Conservation (phyloP, 2,797 vertebrate genomes). For the Crax fasciolata region DNA sequence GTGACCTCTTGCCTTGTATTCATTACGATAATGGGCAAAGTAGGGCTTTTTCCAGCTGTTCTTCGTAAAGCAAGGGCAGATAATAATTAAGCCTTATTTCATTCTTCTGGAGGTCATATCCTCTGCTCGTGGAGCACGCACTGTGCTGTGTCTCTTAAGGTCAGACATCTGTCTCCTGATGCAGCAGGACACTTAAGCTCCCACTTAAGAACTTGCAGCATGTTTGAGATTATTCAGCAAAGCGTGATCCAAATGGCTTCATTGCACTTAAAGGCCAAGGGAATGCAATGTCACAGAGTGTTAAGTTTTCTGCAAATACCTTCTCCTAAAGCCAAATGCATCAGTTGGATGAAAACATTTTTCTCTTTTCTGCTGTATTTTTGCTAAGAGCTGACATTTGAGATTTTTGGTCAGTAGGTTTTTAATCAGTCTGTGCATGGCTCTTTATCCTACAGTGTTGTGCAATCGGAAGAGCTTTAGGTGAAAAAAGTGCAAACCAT, state of each 20-base stretch:
- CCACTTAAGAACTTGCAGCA: rapidly evolving
- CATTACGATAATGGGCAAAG: background rate
- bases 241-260: rapidly evolving
- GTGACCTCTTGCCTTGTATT: background rate
- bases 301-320: background rate
- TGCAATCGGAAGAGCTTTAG: background rate
- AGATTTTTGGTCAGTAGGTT: background rate
- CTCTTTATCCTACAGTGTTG: background rate
- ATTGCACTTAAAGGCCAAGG: rapidly evolving
- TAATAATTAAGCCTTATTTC: background rate
- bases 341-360: background rate
- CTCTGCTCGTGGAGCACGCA: rapidly evolving
- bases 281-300: rapidly evolving
- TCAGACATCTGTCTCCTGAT: background rate
- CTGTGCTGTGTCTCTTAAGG: background rate
- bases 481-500: rapidly evolving
- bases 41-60: background rate
- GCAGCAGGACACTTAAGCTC: background rate
- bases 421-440: background rate
- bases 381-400: background rate
- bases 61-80: background rate
- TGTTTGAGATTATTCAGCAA: background rate
- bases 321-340: background rate
- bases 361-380: background rate
- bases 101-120: background rate